Percentiles rank a stretch among this genome's conserved stretches.
Conservation (phyloP, 2,797 vertebrate genomes). For the Acestrorhynchus altus region DNA sequence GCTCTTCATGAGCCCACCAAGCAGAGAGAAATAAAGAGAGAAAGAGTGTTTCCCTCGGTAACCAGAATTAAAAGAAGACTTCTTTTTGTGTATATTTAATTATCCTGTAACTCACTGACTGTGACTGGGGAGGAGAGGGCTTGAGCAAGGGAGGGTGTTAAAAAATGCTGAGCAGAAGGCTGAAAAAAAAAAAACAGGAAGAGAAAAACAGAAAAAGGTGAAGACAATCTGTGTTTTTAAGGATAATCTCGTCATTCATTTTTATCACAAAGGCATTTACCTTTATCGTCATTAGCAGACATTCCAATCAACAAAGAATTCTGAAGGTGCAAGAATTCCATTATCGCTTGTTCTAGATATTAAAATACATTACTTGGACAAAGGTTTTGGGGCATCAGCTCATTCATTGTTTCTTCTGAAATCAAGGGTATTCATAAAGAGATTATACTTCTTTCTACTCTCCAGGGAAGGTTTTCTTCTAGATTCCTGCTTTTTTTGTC, state of each 20-base stretch:
- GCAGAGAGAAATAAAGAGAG: conserved; percentile 19
- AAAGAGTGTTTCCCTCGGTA: not conserved
- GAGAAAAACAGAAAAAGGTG: not conserved
- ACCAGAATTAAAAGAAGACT: conserved; percentile 15
- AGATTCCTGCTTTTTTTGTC: no score
- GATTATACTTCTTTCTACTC: no score
- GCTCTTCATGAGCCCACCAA: conserved; percentile 3
- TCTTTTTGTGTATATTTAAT: conserved; percentile 39
- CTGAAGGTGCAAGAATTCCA: no score
- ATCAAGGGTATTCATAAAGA: no score
- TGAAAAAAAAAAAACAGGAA: not conserved
- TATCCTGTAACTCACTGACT: conserved; percentile 17
- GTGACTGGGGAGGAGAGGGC: not conserved
- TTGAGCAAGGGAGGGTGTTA: not conserved
- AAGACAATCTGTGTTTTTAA: no score
- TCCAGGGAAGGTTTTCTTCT: no score
- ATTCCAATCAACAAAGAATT: no score
- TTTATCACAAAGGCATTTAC: not conserved
- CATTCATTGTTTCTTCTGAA: no score
- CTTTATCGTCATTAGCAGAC: no score
- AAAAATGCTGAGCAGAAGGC: not conserved
- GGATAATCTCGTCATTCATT: not conserved
- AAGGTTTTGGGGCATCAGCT: no score
- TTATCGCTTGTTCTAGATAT: no score
- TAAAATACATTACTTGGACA: no score